Evolutionary conservation across 2,797 vertebrate species (phyloP).

Genomic region (Psittacula echo): DNA sequence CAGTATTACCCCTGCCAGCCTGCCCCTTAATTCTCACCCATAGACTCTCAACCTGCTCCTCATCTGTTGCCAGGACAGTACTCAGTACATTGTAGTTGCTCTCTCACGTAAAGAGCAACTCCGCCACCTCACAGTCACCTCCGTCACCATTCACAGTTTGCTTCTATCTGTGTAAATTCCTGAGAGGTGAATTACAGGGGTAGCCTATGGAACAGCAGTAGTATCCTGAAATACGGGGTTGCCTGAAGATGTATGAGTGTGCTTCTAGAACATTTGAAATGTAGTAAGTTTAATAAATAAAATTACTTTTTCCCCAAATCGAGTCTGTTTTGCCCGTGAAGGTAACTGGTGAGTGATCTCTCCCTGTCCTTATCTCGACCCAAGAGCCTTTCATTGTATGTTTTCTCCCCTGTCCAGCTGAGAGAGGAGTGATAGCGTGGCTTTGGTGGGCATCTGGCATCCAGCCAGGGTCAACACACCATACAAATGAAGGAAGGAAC

Average conservation of each 20-base stretch:
- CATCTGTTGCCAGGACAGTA: too few relatives aligned
- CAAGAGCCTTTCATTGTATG: accelerated
- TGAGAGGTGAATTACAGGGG: neutral
- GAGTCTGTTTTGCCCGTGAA: neutral
- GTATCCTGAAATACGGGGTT: neutral
- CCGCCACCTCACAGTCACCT: too few relatives aligned
- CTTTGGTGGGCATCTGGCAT: neutral
- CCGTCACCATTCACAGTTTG: neutral
- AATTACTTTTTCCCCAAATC: neutral
- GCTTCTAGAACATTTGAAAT: neutral
- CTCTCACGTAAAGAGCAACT: too few relatives aligned
- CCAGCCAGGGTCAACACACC: neutral
- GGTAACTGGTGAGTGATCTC: neutral
- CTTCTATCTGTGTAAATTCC: neutral
- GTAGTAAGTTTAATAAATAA: neutral
- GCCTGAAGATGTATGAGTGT: neutral
- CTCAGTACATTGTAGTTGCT: too few relatives aligned
- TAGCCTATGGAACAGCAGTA: neutral
- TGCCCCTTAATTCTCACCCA: too few relatives aligned
- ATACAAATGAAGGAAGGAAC: neutral
- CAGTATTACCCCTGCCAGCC: too few relatives aligned
- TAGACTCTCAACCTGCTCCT: too few relatives aligned
- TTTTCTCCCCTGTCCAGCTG: neutral
- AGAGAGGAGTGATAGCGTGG: neutral
- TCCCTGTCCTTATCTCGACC: neutral